A percentile compares a stretch with the other conserved stretches of the same genome.
These are phyloP conservation scores for Sinhomidia bicolor DNA, from an alignment of 2,888 invertebrate species.

Conservation along the genomic window DNA sequence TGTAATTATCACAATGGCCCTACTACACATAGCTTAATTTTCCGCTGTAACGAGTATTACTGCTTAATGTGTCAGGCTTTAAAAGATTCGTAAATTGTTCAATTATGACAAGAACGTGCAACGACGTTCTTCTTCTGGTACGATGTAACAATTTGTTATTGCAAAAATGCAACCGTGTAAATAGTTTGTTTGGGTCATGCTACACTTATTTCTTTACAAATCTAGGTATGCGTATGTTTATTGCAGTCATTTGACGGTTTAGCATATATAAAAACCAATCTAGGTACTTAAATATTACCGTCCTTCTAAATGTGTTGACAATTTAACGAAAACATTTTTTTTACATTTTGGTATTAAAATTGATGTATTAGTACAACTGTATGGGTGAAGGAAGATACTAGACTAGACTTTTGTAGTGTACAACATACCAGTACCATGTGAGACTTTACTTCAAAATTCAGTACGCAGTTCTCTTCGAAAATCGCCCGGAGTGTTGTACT, in stretches of 20 bases:
- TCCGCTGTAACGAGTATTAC: not conserved
- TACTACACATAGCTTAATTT: not conserved
- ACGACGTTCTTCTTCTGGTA: not conserved
- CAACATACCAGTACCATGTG: not conserved
- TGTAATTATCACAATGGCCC: not conserved
- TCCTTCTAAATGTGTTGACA: no score
- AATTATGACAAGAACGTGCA: not conserved
- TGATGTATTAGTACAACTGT: not conserved
- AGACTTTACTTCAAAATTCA: no score
- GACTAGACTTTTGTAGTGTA: no score
- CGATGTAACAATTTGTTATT: not conserved
- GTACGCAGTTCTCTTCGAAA: not conserved
- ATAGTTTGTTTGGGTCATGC: no score
- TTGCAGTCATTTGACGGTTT: no score
- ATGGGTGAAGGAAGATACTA: not conserved
- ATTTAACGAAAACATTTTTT: no score
- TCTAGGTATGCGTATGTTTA: no score
- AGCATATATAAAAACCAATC: no score
- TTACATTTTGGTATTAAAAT: no score
- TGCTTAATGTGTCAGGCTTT: not conserved
- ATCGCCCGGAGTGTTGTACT: not conserved
- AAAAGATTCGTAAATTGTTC: not conserved
- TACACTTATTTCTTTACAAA: no score
- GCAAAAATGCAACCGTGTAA: not conserved
- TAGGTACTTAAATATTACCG: no score